These are phyloP conservation scores for Eilema caniola DNA, from an alignment of 2,888 invertebrate genomes.

Conservation along the genomic window DNA sequence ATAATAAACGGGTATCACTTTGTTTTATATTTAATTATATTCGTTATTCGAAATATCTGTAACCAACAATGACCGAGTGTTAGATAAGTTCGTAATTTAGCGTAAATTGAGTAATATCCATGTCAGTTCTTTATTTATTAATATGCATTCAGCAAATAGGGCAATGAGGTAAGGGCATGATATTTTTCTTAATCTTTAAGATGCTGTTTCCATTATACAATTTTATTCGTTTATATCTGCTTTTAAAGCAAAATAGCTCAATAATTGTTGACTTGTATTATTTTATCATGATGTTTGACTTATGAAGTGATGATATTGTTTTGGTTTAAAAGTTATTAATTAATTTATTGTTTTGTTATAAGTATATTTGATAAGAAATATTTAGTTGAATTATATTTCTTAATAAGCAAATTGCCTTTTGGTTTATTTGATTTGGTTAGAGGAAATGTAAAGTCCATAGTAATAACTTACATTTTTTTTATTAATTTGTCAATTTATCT, in stretches of 20 bases:
- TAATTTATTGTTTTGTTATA: conserved; percentile 14
- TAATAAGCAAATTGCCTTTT: not conserved
- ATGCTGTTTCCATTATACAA: conserved; percentile 4
- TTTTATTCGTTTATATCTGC: conserved; percentile 12
- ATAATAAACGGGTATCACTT: too few relatives aligned
- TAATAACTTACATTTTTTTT: too few relatives aligned
- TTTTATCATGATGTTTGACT: conserved; percentile 6
- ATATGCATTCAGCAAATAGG: not conserved
- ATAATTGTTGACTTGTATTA: conserved; percentile 9
- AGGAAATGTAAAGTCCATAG: not conserved
- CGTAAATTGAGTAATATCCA: not conserved
- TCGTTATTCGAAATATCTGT: not conserved
- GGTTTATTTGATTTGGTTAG: not conserved
- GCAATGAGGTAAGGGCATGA: not conserved
- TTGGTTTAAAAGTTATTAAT: conserved; percentile 8
- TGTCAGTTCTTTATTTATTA: not conserved
- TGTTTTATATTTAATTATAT: not conserved
- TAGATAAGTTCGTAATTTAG: not conserved
- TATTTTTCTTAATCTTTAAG: conserved; percentile 13
- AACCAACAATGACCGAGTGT: not conserved
- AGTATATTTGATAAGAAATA: conserved; percentile 12
- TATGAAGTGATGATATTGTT: conserved; percentile 10
- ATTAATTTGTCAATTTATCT: too few relatives aligned
- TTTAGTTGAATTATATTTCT: conserved; percentile 7
- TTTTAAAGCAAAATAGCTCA: conserved; percentile 14